Evolutionary conservation across 2,888 invertebrate genomes (phyloP).

Genomic region (Hyppa rectilinea): DNA sequence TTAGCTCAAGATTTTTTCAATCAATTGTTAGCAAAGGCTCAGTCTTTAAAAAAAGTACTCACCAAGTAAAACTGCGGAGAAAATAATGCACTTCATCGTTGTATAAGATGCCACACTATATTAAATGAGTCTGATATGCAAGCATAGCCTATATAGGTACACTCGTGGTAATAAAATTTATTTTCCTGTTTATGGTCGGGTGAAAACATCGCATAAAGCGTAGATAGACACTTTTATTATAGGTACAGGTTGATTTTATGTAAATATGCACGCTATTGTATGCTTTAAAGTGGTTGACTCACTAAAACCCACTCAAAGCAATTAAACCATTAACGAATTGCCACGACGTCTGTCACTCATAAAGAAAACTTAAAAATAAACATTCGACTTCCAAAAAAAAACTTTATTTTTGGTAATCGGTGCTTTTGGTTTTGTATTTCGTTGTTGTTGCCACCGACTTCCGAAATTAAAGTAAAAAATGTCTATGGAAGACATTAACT

Average conservation of each 20-base stretch:
- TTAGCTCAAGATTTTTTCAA: background rate
- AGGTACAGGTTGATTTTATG: constrained; percentile 40
- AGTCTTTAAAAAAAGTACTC: constrained; percentile 10
- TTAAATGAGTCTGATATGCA: constrained; percentile 16
- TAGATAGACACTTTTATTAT: constrained; percentile 31
- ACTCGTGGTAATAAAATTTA: background rate
- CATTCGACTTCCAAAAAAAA: no score
- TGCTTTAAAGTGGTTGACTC: background rate
- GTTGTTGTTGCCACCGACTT: no score
- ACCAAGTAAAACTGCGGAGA: constrained; percentile 37
- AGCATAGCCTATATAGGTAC: constrained; percentile 42
- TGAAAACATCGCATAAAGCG: constrained; percentile 21
- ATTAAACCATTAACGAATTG: background rate
- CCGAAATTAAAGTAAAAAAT: no score
- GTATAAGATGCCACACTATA: constrained; percentile 17
- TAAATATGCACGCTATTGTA: background rate
- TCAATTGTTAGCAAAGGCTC: no score
- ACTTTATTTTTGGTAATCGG: no score
- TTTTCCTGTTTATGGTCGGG: constrained; percentile 47
- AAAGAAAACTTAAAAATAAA: no score
- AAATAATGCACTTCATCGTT: constrained; percentile 37
- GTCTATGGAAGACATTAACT: no score
- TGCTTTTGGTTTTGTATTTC: no score
- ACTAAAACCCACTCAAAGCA: background rate
- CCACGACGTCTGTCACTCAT: background rate